Percentiles rank a stretch among this genome's conserved stretches.
Conservation (phyloP, 2,888 invertebrate genomes). For the Sesia bembeciformis region DNA sequence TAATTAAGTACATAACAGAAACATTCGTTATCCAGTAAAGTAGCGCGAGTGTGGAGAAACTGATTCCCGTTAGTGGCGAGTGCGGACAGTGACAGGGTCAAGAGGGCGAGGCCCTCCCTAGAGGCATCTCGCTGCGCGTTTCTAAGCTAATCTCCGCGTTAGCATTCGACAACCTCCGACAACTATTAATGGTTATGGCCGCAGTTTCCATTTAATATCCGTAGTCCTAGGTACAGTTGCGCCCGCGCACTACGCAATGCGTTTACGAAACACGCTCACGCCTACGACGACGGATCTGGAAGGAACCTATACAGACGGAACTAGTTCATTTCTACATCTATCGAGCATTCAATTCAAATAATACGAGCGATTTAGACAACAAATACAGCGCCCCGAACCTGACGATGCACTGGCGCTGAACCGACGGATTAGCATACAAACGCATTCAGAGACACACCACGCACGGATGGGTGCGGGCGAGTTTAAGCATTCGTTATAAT, state of each 20-base stretch:
- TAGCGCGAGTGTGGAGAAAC: conserved; percentile 34
- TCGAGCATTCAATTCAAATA: conserved; percentile 73
- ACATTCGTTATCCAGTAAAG: conserved; percentile 3
- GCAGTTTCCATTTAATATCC: conserved; percentile 51
- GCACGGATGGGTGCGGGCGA: conserved; percentile 66
- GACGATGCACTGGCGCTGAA: conserved; percentile 66
- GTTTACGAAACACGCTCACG: conserved; percentile 59
- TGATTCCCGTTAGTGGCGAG: conserved; percentile 62
- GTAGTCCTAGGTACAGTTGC: conserved; percentile 31
- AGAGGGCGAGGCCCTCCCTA: conserved; percentile 58
- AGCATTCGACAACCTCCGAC: conserved; percentile 57
- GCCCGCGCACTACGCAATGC: conserved; percentile 51
- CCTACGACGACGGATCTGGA: conserved; percentile 44
- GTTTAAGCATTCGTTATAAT: conserved; percentile 63
- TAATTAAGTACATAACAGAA: not conserved
- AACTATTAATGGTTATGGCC: conserved; percentile 65
- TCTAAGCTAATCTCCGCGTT: conserved; percentile 66
- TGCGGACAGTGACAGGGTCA: conserved; percentile 66
- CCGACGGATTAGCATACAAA: conserved; percentile 68
- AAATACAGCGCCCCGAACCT: conserved; percentile 60
- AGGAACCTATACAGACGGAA: conserved; percentile 47
- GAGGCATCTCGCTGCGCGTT: conserved; percentile 57
- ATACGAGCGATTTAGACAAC: conserved; percentile 68
- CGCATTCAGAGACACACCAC: conserved; percentile 54
- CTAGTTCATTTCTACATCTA: conserved; percentile 69